Evolutionary conservation across 2,797 vertebrate species (phyloP).

Genomic region (Cottoperca gobio): DNA sequence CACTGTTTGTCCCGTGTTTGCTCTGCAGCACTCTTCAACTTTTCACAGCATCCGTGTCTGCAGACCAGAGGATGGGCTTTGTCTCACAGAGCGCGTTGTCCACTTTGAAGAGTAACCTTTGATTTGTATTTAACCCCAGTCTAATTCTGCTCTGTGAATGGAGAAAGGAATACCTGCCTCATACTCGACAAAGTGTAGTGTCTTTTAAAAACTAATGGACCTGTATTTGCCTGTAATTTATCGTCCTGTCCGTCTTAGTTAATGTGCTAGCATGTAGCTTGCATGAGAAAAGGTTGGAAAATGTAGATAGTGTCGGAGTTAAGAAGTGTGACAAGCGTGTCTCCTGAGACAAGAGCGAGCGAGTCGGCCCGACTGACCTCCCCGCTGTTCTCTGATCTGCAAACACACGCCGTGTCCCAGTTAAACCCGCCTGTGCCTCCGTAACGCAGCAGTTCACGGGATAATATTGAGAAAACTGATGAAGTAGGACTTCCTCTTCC

Average conservation of each 20-base stretch:
- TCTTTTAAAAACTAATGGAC: constrained; percentile 76
- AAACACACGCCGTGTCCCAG: constrained; percentile 56
- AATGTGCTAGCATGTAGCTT: constrained; percentile 84
- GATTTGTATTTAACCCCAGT: constrained; percentile 64
- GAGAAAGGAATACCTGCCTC: constrained; percentile 68
- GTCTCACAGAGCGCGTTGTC: constrained; percentile 52
- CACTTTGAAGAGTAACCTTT: constrained; percentile 43
- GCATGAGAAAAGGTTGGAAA: constrained; percentile 77
- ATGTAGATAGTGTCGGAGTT: constrained; percentile 70
- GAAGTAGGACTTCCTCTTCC: neutral
- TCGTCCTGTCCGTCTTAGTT: constrained; percentile 79
- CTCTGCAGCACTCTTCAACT: neutral
- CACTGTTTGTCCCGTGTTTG: constrained; percentile 9
- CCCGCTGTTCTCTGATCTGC: constrained; percentile 72
- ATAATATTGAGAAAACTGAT: neutral
- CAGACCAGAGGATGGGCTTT: constrained; percentile 66
- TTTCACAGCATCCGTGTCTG: constrained; percentile 46
- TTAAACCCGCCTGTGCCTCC: constrained; percentile 24
- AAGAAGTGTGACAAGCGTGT: constrained; percentile 51
- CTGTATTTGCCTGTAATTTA: constrained; percentile 81
- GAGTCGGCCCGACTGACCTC: constrained; percentile 29
- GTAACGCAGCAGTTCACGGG: constrained; percentile 4
- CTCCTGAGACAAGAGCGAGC: constrained; percentile 49
- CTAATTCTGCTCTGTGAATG: constrained; percentile 51
- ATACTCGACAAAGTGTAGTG: constrained; percentile 72